phyloP scores from a whole-genome alignment of 1,140 invertebrate genomes.

The Carcinoscorpius rotundicauda region DNA sequence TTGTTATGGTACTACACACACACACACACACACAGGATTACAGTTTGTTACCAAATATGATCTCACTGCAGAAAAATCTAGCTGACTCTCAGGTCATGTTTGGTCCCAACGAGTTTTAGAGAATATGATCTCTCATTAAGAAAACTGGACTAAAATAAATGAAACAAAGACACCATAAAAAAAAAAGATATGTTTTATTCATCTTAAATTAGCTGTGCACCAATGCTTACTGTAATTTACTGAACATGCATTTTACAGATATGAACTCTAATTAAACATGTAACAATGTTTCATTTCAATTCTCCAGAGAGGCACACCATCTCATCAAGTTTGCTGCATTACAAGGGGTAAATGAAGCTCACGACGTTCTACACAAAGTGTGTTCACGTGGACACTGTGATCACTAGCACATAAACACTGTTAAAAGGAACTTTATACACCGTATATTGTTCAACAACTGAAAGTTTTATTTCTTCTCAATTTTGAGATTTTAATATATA shows the following conservation, averaged over 20 bases:
- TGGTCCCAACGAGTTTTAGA: not conserved
- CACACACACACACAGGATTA: no score
- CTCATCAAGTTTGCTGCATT: conserved; percentile 24
- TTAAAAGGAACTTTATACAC: not conserved
- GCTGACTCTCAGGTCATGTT: not conserved
- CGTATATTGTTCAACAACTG: no score
- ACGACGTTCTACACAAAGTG: conserved; percentile 20
- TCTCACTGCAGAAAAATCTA: no score
- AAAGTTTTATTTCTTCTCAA: no score
- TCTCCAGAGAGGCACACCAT: conserved; percentile 24
- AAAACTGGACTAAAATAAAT: not conserved
- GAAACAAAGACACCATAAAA: not conserved
- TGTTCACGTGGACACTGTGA: conserved; percentile 24
- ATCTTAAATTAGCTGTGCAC: not conserved
- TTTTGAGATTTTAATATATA: no score
- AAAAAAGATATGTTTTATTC: not conserved
- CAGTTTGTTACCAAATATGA: no score
- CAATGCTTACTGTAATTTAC: not conserved
- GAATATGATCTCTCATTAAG: not conserved
- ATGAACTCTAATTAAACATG: not conserved
- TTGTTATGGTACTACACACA: no score
- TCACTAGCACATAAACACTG: conserved; percentile 22
- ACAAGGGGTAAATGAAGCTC: conserved; percentile 24
- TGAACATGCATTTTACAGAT: not conserved
- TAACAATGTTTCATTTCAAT: no score